phyloP scores from a whole-genome alignment of 2,888 invertebrate species.

The Zygogramma bicolorata region DNA sequence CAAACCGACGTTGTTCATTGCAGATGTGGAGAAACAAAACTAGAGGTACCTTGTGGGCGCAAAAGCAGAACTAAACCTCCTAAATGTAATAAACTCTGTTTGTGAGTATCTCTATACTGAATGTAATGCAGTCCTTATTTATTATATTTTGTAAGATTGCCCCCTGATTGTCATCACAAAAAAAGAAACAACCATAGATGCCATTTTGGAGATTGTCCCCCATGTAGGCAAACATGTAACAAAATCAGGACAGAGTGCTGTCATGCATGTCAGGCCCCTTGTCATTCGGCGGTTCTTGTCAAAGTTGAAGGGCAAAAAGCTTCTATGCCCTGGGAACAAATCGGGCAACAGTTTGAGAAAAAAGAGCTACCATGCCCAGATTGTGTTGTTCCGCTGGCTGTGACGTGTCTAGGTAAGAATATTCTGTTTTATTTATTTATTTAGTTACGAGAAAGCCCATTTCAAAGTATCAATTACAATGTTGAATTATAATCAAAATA shows the following conservation, averaged over 20 bases:
- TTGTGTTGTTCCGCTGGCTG: conserved; percentile 77
- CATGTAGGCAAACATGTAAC: conserved; percentile 82
- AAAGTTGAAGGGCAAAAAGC: conserved; percentile 72
- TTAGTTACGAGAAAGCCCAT: no score
- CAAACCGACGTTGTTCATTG: conserved; percentile 80
- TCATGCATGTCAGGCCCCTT: conserved; percentile 79
- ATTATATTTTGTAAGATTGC: conserved; percentile 69
- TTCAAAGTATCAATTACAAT: no score
- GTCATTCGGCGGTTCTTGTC: conserved; percentile 81
- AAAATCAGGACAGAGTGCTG: conserved; percentile 71
- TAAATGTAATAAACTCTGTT: conserved; percentile 80
- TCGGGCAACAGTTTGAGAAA: conserved; percentile 65
- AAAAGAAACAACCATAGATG: conserved; percentile 81
- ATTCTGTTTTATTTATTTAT: neutral
- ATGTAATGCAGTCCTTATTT: no score
- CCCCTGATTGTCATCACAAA: conserved; percentile 87
- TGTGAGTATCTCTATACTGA: conserved; percentile 66
- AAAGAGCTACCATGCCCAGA: conserved; percentile 77
- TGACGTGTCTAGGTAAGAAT: conserved; percentile 73
- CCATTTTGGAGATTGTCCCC: conserved; percentile 87
- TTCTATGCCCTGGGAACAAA: conserved; percentile 76
- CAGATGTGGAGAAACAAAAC: conserved; percentile 82
- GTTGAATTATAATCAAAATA: no score
- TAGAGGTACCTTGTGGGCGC: conserved; percentile 89
- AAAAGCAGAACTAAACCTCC: conserved; percentile 83